Evolutionary conservation across 2,888 invertebrate species (phyloP), one percentile per base, ranked within the genome.

Genomic region (Sisyra nigra): DNA sequence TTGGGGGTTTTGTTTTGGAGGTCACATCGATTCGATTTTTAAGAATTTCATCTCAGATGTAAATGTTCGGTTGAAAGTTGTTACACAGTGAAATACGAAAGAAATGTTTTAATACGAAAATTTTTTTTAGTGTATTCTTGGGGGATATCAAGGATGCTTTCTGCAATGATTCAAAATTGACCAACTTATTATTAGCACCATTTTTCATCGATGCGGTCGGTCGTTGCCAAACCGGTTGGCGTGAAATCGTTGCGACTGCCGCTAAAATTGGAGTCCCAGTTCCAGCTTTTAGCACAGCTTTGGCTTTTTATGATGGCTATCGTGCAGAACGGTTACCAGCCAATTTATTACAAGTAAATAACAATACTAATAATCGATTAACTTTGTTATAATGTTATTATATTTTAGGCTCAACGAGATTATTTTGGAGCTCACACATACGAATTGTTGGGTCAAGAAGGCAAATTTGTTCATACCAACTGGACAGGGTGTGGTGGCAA

Each of bases 401-500:
- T 24, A 5, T 57, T 60, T 40, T 63, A 81, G 80, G 93, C 97
- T 0, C 96, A 96, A 61, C 71, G 98, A 31, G 98, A 98, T 62
- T 98, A 93, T 61, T 98, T 98, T 57, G 98, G 98, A 2, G 97
- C 98, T 1, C 98, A 98, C 62, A 98, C 97, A 0, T 98, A 98
- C 57, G 96, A 98, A 66, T 62, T 94, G 43, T 63, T 91, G 43
- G 72, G 70, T 3, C 67, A 83, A 48, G 94, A 94, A 36, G 96
- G 94, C 3, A 75, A 74, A 52, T 96, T 83, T 59, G 74, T 89
- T 3, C 98, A 99, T 65, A 97, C 97, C 48, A 97, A 98, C 67
- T 98, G 98, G 98, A 98, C 97, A 8, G 98, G 98, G 10, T 88
- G 87, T 53, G 98, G 98, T 24, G 94, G 94, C 47, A 86, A 88